These are phyloP conservation scores for Ditula angustiorana DNA, from an alignment of 2,888 invertebrate species.

Conservation along the genomic window DNA sequence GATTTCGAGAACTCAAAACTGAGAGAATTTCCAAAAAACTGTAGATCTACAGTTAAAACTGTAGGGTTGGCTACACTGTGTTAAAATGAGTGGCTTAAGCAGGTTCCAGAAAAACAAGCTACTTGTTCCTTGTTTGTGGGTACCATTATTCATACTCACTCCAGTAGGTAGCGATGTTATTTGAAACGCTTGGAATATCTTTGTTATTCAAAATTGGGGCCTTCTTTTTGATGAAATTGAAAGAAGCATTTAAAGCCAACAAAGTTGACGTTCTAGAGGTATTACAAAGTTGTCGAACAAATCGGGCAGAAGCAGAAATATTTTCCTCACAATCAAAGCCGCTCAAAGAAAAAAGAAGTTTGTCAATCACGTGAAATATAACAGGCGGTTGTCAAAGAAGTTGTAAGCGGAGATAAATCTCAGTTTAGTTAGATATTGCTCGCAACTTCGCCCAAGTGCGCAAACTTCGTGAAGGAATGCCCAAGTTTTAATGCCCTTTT, in stretches of 20 bases:
- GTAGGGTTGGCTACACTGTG: too few species aligned
- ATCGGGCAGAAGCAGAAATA: conserved; percentile 32
- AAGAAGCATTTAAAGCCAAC: conserved; percentile 5
- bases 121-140: neutral
- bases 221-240: neutral
- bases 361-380: conserved; percentile 64
- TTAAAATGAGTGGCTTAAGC: neutral
- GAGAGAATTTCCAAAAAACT: too few species aligned
- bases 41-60: too few species aligned
- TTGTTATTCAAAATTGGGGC: neutral
- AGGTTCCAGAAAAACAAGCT: neutral
- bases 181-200: neutral
- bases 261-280: conserved; percentile 19
- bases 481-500: conserved; percentile 77
- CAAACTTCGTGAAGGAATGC: conserved; percentile 65
- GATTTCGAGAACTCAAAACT: too few species aligned
- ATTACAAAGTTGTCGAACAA: conserved; percentile 31
- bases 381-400: conserved; percentile 69
- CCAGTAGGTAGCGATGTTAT: neutral
- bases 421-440: conserved; percentile 71
- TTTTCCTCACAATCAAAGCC: conserved; percentile 38
- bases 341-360: conserved; percentile 57
- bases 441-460: conserved; percentile 60
- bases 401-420: conserved; percentile 75
- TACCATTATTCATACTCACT: too few species aligned